These are phyloP conservation scores for Atta colombica DNA, from an alignment of 1,140 invertebrate genomes.

Conservation along the genomic window DNA sequence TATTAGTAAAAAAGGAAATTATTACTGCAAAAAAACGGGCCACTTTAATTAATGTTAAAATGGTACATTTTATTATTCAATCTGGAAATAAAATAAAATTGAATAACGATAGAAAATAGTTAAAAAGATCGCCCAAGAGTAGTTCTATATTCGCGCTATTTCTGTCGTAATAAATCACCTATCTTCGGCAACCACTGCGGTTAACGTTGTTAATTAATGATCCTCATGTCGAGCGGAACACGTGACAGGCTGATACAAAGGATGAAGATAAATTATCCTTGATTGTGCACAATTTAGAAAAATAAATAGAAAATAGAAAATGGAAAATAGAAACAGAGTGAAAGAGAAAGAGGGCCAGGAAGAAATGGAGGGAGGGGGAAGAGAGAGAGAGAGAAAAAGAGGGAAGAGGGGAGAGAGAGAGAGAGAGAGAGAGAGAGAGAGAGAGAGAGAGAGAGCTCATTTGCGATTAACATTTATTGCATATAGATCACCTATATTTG, in stretches of 20 bases:
- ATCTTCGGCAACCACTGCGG: conserved; percentile 44
- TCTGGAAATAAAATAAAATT: background rate
- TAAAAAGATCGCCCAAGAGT: background rate
- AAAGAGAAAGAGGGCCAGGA: background rate
- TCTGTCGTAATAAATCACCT: conserved; percentile 58
- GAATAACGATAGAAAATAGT: background rate
- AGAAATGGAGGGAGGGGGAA: too few relatives aligned
- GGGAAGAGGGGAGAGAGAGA: too few relatives aligned
- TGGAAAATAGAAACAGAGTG: background rate
- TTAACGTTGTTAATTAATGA: conserved; percentile 62
- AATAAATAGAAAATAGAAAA: conserved; percentile 44
- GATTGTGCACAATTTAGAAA: conserved; percentile 39
- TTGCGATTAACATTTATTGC: background rate
- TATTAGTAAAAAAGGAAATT: background rate
- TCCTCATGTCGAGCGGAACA: conserved; percentile 35
- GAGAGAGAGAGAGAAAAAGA: background rate
- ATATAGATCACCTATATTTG: background rate
- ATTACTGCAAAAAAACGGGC: background rate
- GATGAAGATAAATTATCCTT: conserved; percentile 43
- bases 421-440: background rate
- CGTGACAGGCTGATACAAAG: conserved; percentile 43
- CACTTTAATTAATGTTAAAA: too few relatives aligned
- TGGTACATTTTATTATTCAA: too few relatives aligned
- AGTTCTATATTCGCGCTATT: conserved; percentile 30
- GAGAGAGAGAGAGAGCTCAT: background rate